Evolutionary conservation across 1,140 invertebrate genomes (phyloP), one percentile per base, ranked within the genome.

Genomic region (Hormaphis cornu): DNA sequence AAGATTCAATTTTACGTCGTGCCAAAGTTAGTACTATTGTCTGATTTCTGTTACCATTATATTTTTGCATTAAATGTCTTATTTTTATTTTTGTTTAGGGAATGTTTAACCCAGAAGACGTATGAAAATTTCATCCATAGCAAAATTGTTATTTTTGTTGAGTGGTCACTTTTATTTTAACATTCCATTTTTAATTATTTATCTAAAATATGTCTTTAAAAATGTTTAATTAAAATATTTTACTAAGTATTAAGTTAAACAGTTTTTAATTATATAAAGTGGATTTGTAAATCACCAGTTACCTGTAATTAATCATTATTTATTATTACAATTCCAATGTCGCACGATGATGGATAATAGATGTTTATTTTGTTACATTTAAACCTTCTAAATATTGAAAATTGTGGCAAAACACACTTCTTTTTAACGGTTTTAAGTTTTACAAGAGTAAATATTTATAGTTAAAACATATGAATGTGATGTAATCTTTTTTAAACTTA

Each of bases 1-100:
- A 99, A 81, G 97, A 98, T 81, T 98, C 95, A 1, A 98, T 98
- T 76, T 81, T 98, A 61, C 84, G 94, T 77, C 84, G 96, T 75
- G 95, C 95, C 61, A 96, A 89, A 83, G 91, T 91, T 82, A 77
- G 74, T 75, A 70, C 7, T 12, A 66, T 54, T 22, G 28, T 48
- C 30, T 28, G 14, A 22, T 37, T 58, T 26, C 22, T 28, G 20
- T 44, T 54, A 53, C 2, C 37, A 26, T 28, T 16, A 70, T 59
- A 35, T 37, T 70, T 42, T 24, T 6, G 14, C 18, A 44, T 14
- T 14, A 48, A 22, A 42, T 18, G 50, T 30, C 20, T 42, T 69
- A 44, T 46, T 46, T 35, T 48, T 50, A 14, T 77, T 75, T 73
- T 72, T 77, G 85, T 85, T 59, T 79, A 90, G 87, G 88, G 89